Conservation (phyloP, 1,140 invertebrate species). For the Scaptomyza montana region DNA sequence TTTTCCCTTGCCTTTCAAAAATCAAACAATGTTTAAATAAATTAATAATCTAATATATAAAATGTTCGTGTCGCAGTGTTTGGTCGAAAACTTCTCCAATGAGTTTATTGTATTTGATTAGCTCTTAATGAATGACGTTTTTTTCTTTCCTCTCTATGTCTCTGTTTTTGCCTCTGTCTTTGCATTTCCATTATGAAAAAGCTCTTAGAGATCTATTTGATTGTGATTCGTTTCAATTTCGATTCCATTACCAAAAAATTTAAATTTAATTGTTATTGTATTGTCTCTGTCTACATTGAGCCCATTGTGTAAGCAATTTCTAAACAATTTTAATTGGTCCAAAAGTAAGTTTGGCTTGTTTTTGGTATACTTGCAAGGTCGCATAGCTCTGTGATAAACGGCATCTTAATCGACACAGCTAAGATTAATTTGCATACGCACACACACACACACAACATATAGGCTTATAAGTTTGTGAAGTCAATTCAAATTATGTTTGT, state of each 20-base stretch:
- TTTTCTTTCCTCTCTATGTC: background rate
- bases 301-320: conserved; percentile 40
- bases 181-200: background rate
- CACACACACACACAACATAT: background rate
- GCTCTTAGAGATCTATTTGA: background rate
- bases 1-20: no score
- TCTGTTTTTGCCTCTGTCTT: background rate
- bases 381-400: conserved; percentile 3
- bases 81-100: no score
- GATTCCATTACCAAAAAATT: conserved; percentile 25
- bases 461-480: no score
- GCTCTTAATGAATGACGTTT: conserved; percentile 69
- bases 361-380: conserved; percentile 14
- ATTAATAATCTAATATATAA: no score
- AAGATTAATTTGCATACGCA: conserved; percentile 16
- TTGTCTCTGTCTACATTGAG: conserved; percentile 16
- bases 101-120: no score
- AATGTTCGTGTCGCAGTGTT: no score
- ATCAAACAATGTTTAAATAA: no score
- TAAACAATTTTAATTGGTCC: conserved; percentile 61
- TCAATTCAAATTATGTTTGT: no score
- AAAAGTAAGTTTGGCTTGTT: conserved; percentile 11
- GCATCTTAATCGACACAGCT: background rate
- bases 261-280: conserved; percentile 13
- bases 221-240: conserved; percentile 9